Conservation (phyloP, 2,888 invertebrate species). For the Scaeva pyrastri region DNA sequence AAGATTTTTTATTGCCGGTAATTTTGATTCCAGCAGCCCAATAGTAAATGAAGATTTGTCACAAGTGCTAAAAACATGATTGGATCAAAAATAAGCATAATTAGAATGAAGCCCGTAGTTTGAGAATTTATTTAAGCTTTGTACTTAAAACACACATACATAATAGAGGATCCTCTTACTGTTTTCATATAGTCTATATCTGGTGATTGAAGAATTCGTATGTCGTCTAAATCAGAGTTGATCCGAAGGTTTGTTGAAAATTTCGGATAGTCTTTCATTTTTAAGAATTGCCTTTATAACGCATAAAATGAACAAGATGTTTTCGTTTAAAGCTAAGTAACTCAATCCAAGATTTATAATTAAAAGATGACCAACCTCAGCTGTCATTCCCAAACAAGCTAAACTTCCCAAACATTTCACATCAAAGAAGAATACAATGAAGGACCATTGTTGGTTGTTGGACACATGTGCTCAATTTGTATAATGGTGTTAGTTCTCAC, state of each 20-base stretch:
- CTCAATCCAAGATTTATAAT: too few relatives aligned
- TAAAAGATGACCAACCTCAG: too few relatives aligned
- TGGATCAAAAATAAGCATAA: neutral
- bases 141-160: neutral
- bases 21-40: conserved; percentile 70
- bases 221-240: neutral
- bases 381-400: too few relatives aligned
- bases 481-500: too few relatives aligned
- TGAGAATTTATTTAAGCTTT: too few relatives aligned
- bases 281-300: neutral
- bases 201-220: neutral
- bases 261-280: conserved; percentile 17
- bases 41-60: conserved; percentile 74
- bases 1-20: conserved; percentile 78
- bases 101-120: neutral
- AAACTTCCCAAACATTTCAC: too few relatives aligned
- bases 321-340: too few relatives aligned
- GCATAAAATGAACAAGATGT: too few relatives aligned
- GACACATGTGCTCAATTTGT: too few relatives aligned
- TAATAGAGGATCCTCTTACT: neutral
- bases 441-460: too few relatives aligned
- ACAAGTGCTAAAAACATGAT: neutral
- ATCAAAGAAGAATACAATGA: too few relatives aligned
- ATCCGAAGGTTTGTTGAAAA: conserved; percentile 2
- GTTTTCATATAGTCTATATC: neutral